A percentile compares a stretch with the other conserved stretches of the same genome.
These are phyloP conservation scores for Eospalax fontanierii DNA, from an alignment of 2,797 vertebrate species.

Conservation along the genomic window DNA sequence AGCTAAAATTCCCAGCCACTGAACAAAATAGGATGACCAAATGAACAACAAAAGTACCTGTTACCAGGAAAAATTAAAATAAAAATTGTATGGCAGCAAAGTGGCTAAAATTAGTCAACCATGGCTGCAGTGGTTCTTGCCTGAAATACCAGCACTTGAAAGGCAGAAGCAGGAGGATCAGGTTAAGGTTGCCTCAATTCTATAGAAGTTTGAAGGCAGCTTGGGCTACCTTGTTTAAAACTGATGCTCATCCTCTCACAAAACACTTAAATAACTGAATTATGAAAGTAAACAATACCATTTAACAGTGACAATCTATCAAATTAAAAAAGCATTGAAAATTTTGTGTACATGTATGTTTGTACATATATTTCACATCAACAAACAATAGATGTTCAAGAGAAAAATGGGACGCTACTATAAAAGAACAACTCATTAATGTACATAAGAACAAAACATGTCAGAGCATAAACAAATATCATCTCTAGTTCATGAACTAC, in stretches of 20 bases:
- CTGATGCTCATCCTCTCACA: not conserved
- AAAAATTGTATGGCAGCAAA: not conserved
- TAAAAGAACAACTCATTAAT: not conserved
- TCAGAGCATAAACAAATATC: not conserved
- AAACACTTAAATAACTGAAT: not conserved
- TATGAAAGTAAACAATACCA: not conserved
- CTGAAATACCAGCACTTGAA: too few relatives aligned
- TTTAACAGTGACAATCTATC: not conserved
- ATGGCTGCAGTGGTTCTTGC: not conserved
- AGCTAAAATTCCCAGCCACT: too few relatives aligned
- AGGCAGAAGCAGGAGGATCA: too few relatives aligned
- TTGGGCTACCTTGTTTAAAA: not conserved
- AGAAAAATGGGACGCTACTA: not conserved
- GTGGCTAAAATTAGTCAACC: not conserved
- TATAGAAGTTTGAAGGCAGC: not conserved
- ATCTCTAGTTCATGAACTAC: not conserved
- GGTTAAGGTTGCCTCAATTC: too few relatives aligned
- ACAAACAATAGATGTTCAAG: not conserved
- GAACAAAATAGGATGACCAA: not conserved
- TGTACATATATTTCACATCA: not conserved
- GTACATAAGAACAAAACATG: not conserved
- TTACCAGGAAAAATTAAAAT: not conserved
- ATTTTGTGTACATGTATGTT: not conserved
- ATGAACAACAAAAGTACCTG: not conserved
- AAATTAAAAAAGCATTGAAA: conserved; percentile 6